Base-by-base conservation (phyloP, 2,888 invertebrate genomes). In the Calameuta pallipes region DNA sequence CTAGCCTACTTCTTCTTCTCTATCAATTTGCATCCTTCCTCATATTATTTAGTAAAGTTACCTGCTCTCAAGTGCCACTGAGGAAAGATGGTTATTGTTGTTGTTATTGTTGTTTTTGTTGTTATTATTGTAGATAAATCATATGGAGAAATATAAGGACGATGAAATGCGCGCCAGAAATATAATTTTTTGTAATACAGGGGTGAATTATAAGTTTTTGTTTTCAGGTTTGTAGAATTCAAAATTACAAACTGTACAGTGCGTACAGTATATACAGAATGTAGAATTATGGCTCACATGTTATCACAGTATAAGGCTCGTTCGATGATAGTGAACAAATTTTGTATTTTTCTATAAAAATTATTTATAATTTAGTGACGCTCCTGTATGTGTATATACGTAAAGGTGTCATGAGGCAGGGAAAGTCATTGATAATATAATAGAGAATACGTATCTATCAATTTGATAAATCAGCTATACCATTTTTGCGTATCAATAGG, bases 281-380 rank as follows among this genome's bases (percentile, higher is more conserved):
- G 56, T 23, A 56, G 56, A 9, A 1, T 56, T 56, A 56, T 56
- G 56, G 6, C 15, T 41, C 56, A 1, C 56, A 2, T 23, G 56
- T 56, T 23, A 9, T 56, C 56, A 41, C 41, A 15, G 56, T 56
- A 56, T 23, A 23, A 41, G 23, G 56, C 56, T 56, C 56, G 23
- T 56, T 56, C 56, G 9, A 56, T 56, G 56, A 23, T 56, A 23
- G 15, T 9, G 56, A 56, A 56, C 56, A 77, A 77, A 82, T 82
- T 82, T 82, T 82, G 75, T 82, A 82, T 82, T 82, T 82, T 82
- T 82, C 75, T 82, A 82, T 76, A 79, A 81, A 78, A 76, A 81
- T 34, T 33, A 71, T 71, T 71, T 71, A 71, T 71, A 71, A 56
- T 56, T 56, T 2, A 23, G 23, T 56, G 56, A 56, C 56, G 23